A percentile compares a stretch with the other conserved stretches of the same genome.
Conservation (phyloP, 2,888 invertebrate species). For the Opisthograptis luteolata region DNA sequence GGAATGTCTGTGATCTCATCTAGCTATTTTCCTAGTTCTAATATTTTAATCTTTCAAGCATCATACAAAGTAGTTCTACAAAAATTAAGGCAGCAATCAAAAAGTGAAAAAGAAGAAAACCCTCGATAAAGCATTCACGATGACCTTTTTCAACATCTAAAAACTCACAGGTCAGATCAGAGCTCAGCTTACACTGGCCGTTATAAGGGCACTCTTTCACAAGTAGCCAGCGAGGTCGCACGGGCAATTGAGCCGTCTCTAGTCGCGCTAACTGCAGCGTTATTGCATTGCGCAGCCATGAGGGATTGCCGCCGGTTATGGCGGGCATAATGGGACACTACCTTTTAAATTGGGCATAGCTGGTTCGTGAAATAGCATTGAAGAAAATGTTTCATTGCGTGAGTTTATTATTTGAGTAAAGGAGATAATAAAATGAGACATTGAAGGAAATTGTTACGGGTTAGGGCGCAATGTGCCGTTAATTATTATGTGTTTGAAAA, state of each 20-base stretch:
- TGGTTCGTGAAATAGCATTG: constrained; percentile 22
- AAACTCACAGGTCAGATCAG: constrained; percentile 31
- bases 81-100: no score
- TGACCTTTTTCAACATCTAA: neutral
- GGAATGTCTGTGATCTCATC: no score
- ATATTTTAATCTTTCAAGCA: no score
- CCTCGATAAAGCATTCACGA: no score
- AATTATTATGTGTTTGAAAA: no score
- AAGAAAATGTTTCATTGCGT: neutral
- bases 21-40: no score
- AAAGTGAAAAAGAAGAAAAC: no score
- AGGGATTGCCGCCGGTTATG: constrained; percentile 33
- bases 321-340: constrained; percentile 32
- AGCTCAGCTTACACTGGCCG: constrained; percentile 43
- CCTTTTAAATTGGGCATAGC: constrained; percentile 35
- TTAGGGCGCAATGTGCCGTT: no score
- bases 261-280: constrained; percentile 69
- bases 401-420: neutral
- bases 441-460: no score
- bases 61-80: no score
- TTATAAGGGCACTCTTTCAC: constrained; percentile 48
- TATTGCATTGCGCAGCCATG: constrained; percentile 59
- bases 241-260: constrained; percentile 80
- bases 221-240: constrained; percentile 60
- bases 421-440: neutral